Conservation (phyloP, 37 sponge, comb jelly and placozoan species). For the Cliona cf. orientalis region DNA sequence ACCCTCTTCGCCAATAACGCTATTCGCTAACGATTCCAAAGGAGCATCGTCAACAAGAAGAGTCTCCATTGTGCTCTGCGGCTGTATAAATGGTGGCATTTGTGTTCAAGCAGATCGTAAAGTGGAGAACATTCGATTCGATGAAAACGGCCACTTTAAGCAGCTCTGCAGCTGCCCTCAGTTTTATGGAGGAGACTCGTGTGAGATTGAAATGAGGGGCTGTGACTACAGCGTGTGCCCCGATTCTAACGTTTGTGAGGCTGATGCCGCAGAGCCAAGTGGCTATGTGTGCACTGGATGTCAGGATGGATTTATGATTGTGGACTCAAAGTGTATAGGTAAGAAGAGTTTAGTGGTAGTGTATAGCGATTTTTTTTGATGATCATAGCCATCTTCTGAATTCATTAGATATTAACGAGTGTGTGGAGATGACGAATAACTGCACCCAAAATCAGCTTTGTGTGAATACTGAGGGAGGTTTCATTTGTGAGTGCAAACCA, state of each 20-base stretch:
- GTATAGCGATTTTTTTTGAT: neutral
- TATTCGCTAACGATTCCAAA: conserved; percentile 38
- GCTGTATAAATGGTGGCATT: conserved; percentile 37
- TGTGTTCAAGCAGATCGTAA: neutral
- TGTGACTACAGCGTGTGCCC: conserved; percentile 34
- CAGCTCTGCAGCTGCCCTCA: conserved; percentile 22
- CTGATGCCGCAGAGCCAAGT: neutral
- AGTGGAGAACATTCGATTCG: neutral
- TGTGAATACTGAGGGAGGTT: conserved; percentile 63
- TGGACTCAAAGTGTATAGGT: conserved; percentile 43
- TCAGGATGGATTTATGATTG: conserved; percentile 21
- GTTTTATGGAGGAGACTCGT: conserved; percentile 40
- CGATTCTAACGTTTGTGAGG: conserved; percentile 20
- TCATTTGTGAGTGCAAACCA: conserved; percentile 44
- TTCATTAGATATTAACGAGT: conserved; percentile 77
- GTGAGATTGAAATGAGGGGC: conserved; percentile 32
- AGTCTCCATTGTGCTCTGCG: conserved; percentile 51
- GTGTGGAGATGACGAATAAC: neutral
- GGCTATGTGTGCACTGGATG: conserved; percentile 44
- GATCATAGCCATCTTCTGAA: neutral
- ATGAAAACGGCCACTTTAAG: conserved; percentile 28
- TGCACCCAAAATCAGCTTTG: conserved; percentile 65
- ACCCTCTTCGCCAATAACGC: conserved; percentile 9
- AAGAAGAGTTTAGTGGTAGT: neutral
- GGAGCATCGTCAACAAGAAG: neutral